These are phyloP conservation scores for Aotus griseimembra DNA, from an alignment of 2,797 vertebrate species.

Conservation along the genomic window DNA sequence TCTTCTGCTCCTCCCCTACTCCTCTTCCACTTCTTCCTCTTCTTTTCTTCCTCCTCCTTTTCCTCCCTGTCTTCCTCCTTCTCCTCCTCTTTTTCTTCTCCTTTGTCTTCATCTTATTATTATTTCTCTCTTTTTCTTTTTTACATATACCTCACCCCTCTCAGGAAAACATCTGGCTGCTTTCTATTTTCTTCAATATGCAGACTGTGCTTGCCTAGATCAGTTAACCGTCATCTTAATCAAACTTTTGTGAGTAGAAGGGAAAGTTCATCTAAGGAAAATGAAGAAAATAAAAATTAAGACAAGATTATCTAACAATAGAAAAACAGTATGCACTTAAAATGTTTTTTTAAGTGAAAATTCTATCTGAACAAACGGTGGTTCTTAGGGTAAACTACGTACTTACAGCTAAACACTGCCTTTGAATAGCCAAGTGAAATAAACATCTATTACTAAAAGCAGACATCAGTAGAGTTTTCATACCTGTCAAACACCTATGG, in stretches of 20 bases:
- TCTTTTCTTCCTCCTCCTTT: neutral
- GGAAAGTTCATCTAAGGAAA: neutral
- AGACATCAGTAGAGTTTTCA: neutral
- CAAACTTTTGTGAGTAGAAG: neutral
- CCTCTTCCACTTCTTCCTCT: neutral
- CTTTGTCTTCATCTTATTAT: rapidly evolving
- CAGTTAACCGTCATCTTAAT: neutral
- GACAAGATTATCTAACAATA: neutral
- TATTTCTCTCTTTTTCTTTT: neutral
- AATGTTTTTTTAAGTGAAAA: neutral
- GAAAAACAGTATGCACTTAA: neutral
- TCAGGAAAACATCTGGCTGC: neutral
- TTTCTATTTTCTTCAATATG: neutral
- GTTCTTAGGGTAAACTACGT: neutral
- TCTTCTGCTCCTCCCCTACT: neutral
- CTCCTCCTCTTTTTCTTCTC: too few relatives aligned
- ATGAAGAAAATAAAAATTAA: neutral
- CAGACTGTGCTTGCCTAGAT: neutral
- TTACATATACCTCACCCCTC: neutral
- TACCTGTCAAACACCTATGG: neutral
- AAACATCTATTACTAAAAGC: neutral
- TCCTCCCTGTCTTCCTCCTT: neutral
- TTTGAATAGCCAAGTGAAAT: neutral
- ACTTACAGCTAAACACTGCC: neutral
- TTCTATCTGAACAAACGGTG: neutral